phyloP scores from a whole-genome alignment of 2,888 invertebrate species.

The Temnothorax ravouxi region DNA sequence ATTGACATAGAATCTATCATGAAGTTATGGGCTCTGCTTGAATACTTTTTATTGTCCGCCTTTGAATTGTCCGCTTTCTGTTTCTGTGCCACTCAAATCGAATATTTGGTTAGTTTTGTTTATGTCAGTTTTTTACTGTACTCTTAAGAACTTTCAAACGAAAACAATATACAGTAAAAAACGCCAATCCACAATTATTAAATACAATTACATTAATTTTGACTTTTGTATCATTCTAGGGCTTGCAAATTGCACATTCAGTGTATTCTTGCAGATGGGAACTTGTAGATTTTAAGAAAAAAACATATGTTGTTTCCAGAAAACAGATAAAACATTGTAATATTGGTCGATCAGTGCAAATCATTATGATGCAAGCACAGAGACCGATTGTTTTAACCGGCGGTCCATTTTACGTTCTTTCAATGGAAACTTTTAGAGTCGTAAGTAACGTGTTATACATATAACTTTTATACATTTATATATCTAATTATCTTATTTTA shows the following conservation, averaged over 20 bases:
- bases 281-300: not conserved
- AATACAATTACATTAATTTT: not conserved
- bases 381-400: slow-evolving; percentile 74
- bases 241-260: slow-evolving; percentile 72
- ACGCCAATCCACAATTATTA: not conserved
- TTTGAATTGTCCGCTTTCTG: slow-evolving; percentile 74
- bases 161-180: not conserved
- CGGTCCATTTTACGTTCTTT: slow-evolving; percentile 77
- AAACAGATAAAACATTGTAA: slow-evolving; percentile 9
- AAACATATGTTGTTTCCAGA: not conserved
- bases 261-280: slow-evolving; percentile 76
- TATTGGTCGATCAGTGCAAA: slow-evolving; percentile 63
- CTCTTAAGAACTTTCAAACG: not conserved
- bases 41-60: slow-evolving; percentile 70
- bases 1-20: slow-evolving; percentile 60
- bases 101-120: slow-evolving; percentile 67
- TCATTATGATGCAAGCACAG: slow-evolving; percentile 71
- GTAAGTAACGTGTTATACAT: slow-evolving; percentile 59
- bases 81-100: slow-evolving; percentile 72
- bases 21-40: slow-evolving; percentile 72
- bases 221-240: slow-evolving; percentile 62
- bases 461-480: not conserved
- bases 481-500: too few relatives aligned
- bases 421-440: slow-evolving; percentile 74
- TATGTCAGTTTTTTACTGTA: not conserved